Base-by-base conservation (phyloP, 1,140 invertebrate species). In the Phthorimaea operculella region DNA sequence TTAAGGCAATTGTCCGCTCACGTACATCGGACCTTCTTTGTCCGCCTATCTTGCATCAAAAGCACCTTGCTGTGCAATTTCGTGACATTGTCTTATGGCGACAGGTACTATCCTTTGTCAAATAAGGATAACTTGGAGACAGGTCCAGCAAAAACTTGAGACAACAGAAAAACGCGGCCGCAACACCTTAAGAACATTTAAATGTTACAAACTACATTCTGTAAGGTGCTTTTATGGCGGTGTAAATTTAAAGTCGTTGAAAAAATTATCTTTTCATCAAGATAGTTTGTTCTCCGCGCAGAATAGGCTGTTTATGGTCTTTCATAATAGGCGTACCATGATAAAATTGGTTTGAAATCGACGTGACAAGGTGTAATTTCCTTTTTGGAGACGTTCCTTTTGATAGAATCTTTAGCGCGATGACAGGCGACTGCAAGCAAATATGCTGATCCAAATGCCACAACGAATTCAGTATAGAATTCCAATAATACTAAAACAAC, bases 51-150 rank as follows among this genome's bases (percentile, higher is more conserved):
- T 76, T 59, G 54, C 62, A 68, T 70, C 69, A 58, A 74, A 72
- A 70, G 55, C 72, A 74, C 76, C 76, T 73, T 72, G 72, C 68
- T 51, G 63, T 55, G 63, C 72, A 81, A 83, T 80, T 79, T 73
- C 14, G 15, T 4, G 44, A 72, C 71, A 74, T 79, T 83, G 76
- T 82, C 70, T 76, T 69, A 70, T 58, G 68, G 28, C 52, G 61
- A 76, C 80, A 79, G 78, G 80, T 81, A 83, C 58, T 42, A 33
- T 63, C 70, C 63, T 72, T 78, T 76, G 68, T 74, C 57, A 61
- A 48, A 57, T 54, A 44, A 28, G 21, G 21, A 28, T 28, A 28
- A 28, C 21, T 28, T 61, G 55, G 62, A 66, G 66, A 72, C 57
- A 65, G 51, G 57, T 55, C 28, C 42, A 50, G 51, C 51, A 56